Base-by-base conservation (phyloP, 2,797 vertebrate species). In the Harpagifer antarcticus region DNA sequence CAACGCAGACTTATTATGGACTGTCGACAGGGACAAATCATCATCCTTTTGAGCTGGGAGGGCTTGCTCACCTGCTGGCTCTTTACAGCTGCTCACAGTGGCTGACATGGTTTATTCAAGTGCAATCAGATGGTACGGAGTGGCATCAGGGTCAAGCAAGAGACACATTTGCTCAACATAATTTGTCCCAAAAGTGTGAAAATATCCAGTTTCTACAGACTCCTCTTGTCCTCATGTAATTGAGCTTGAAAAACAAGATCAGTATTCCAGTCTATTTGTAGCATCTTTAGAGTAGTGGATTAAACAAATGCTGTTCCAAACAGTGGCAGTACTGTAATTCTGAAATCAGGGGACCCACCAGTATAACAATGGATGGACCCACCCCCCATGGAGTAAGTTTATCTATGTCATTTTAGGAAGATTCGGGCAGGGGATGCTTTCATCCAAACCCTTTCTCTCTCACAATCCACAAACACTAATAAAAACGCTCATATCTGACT, bases 21-120 rank as follows among this genome's bases (percentile, higher is more conserved):
- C 53, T 81, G 83, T 56, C 37, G 71, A 89, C 85, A 87, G 77
- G 10, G 1, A 50, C 31, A 47, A 53, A 62, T 81, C 74, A 80
- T 73, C 67, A 42, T 23, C 64, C 66, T 53, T 84, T 72, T 81
- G 56, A 83, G 52, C 72, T 58, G 64, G n/a, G 14, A 58, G 77
- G 16, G 42, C 15, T 67, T 37, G 33, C 33, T 74, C 81, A 70
- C 59, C 83, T 70, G 81, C 76, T 55, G 16, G 42, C 67, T 75
- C 42, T 70, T 43, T 55, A 64, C 45, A 69, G 63, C 50, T 79
- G 58, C 50, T 80, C 13, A 37, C 53, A 50, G 63, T 48, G 49
- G 20, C 70, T 67, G 33, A 33, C 55, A 57, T 40, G 16, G 57
- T 69, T 68, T 37, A n/a, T n/a, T n/a, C n/a, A 47, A 49, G 15